Base-by-base conservation (phyloP, 2,888 invertebrate species). In the Xylocampa areola region DNA sequence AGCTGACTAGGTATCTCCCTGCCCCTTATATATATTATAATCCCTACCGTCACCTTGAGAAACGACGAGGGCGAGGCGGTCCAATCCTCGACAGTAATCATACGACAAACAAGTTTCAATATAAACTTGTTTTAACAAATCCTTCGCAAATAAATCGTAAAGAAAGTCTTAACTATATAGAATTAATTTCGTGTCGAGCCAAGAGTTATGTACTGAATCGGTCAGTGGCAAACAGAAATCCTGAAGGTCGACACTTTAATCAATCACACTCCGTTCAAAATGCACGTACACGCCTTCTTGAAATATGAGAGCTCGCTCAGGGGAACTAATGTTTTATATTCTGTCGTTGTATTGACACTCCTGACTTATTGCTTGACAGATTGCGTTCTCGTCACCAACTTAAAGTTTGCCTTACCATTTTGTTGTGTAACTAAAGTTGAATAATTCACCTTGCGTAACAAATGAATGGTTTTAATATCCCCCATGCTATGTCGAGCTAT, bases 271-370 rank as follows among this genome's bases (percentile, higher is more conserved):
- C 63, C 74, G 57, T 55, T 58, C 82, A 82, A 85, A 88, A 87
- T 87, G 86, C 87, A 88, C 87, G 87, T 80, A 87, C 87, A 83
- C 78, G 77, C 75, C 75, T 77, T 68, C 79, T 82, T 87, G 86
- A 87, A 86, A 88, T 89, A 89, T 89, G 86, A 84, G 85, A 80
- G 80, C 83, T 78, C 67, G 77, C 80, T 79, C 77, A 69, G 59
- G 81, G 80, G 81, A 84, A 83, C 84, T 87, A 85, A 89, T 86
- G 87, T 88, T 90, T 90, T 90, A 89, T 89, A 90, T 89, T 88
- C 88, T 79, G 81, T 83, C 85, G 82, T 78, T 86, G 87, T 89
- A 90, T 88, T 89, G 89, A 88, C 90, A 89, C 84, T 80, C 76
- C 74, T 88, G 87, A 91, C 83, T 90, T 90, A 89, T 90, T 84